These are phyloP conservation scores for Ptychodera flava DNA, from an alignment of 35 echinoderm and acorn worm species.

Conservation along the genomic window DNA sequence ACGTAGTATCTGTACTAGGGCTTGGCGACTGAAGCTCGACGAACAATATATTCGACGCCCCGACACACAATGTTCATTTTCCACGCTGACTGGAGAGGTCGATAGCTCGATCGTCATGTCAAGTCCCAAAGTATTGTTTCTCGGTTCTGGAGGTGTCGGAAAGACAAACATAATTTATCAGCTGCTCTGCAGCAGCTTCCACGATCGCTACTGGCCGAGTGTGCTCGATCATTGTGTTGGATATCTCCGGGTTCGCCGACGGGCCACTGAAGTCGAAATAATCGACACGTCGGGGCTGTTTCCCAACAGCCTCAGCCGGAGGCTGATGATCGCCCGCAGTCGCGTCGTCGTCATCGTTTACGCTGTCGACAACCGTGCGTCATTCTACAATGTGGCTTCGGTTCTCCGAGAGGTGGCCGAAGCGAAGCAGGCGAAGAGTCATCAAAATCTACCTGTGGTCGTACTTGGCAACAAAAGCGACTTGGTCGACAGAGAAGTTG, in stretches of 20 bases:
- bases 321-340: not conserved
- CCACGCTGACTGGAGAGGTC: no score
- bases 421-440: not conserved
- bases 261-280: not conserved
- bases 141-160: not conserved
- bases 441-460: not conserved
- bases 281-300: not conserved
- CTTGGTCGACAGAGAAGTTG: not conserved
- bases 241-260: not conserved
- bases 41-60: no score
- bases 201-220: not conserved
- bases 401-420: not conserved
- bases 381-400: not conserved
- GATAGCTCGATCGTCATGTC: no score
- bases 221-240: not conserved
- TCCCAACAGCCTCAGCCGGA: not conserved
- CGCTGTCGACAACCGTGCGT: not conserved
- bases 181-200: not conserved
- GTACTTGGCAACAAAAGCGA: not conserved
- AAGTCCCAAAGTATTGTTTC: not conserved
- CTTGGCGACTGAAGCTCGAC: no score
- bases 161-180: not conserved
- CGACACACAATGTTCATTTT: no score
- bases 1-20: no score
- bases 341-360: not conserved